Evolutionary conservation across 2,113 vertebrate genomes (phyloP), one percentile per base, ranked within the genome.

Genomic region (Strix aluco): DNA sequence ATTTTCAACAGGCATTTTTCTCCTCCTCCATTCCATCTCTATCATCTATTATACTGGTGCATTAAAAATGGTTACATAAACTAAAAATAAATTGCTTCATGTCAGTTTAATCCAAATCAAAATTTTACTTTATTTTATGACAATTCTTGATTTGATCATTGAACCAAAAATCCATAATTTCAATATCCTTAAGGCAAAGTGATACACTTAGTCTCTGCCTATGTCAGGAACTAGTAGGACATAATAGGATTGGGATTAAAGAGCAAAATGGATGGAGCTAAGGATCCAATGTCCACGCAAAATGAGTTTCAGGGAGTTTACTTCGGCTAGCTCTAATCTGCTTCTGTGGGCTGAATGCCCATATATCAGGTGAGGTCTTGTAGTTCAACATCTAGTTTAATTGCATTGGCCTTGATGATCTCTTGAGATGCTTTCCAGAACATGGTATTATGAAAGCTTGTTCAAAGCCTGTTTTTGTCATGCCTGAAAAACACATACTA

Each of bases 301-400:
- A 93, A 59, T 63, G 22, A 75, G 26, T 69, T 74, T 80, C 23
- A 20, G 30, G 18, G 36, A 85, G 47, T 58, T 92, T 92, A 26
- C n/a, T 95, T 63, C 0, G 1, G 18, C 42, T 61, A 32, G 5
- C 54, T 89, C 15, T 85, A 34, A 65, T 72, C 47, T 71, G 29
- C 23, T 85, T 13, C 25, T 32, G 25, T 51, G 59, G 11, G 36
- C 58, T 77, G 58, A 36, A 65, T 65, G 73, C 23, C 32, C 34
- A 15, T 47, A 3, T 10, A 16, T 57, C n/a, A 32, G 49, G 15
- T 0, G 0, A 90, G 25, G 65, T 72, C 47, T 93, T 59, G n/a
- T n/a, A 55, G 6, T 21, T 85, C 62, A 80, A 1, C 15, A 23
- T 83, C 71, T 80, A 58, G 8, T 80, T 69, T 77, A 47, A 57